A percentile compares a stretch with the other conserved stretches of the same genome.
Evolutionary conservation across 2,797 vertebrate genomes (phyloP).

Genomic region (Chlorospingus semifuscus): DNA sequence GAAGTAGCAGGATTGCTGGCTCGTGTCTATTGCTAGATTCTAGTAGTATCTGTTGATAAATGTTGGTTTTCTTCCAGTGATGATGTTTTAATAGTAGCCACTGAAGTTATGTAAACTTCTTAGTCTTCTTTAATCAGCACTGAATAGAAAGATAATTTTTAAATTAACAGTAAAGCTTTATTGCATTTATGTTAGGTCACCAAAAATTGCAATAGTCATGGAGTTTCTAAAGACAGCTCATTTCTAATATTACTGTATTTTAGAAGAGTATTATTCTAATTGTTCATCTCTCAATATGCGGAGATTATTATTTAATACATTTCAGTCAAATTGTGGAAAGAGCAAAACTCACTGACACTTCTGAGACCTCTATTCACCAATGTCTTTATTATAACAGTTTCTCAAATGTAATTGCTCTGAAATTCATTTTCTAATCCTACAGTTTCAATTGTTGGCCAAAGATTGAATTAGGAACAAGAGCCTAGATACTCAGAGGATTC

Average conservation of each 20-base stretch:
- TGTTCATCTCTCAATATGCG: neutral
- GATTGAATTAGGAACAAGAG: conserved; percentile 38
- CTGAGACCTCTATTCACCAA: conserved; percentile 19
- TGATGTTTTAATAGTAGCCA: neutral
- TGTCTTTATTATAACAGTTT: conserved; percentile 42
- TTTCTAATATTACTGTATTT: neutral
- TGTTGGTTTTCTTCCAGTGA: neutral
- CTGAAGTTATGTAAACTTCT: neutral
- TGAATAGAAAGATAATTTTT: neutral
- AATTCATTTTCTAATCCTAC: conserved; percentile 38
- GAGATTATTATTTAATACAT: conserved; percentile 33
- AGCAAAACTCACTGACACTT: neutral
- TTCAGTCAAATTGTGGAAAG: neutral
- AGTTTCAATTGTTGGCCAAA: conserved; percentile 22
- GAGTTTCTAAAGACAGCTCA: neutral
- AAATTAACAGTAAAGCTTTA: neutral
- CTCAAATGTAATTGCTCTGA: conserved; percentile 36
- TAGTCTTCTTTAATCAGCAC: neutral
- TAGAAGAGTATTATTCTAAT: neutral
- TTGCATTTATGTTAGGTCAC: neutral
- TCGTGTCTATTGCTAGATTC: neutral
- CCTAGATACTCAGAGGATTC: neutral
- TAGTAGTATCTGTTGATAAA: neutral
- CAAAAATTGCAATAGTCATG: neutral
- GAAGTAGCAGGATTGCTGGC: neutral